phyloP scores from a whole-genome alignment of 2,797 vertebrate genomes.

The Anguilla megastoma region DNA sequence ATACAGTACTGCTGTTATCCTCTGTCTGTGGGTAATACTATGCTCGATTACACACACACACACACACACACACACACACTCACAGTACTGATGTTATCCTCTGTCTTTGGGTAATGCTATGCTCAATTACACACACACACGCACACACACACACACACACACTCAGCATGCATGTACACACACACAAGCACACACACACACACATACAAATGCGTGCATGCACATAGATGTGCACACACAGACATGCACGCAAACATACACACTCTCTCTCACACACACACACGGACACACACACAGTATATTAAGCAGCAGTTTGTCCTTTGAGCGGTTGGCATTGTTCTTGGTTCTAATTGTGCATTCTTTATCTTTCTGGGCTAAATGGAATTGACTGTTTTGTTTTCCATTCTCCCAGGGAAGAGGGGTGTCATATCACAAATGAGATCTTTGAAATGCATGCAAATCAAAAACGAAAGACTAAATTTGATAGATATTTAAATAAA shows the following conservation, averaged over 20 bases:
- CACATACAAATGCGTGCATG: background rate
- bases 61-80: too few relatives aligned
- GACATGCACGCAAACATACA: too few relatives aligned
- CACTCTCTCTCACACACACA: too few relatives aligned
- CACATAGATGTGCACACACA: too few relatives aligned
- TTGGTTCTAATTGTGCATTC: background rate
- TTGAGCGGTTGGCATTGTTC: background rate
- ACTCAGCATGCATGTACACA: background rate
- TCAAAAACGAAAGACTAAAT: background rate
- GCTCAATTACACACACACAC: too few relatives aligned
- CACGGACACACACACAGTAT: background rate
- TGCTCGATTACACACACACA: too few relatives aligned
- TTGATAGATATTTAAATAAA: constrained; percentile 14
- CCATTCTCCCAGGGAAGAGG: background rate
- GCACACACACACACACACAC: background rate
- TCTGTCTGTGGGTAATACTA: too few relatives aligned
- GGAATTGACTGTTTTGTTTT: background rate
- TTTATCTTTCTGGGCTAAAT: background rate
- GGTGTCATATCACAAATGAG: background rate
- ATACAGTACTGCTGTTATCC: too few relatives aligned
- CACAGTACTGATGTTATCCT: too few relatives aligned
- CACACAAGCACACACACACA: background rate
- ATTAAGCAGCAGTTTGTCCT: background rate
- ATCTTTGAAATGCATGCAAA: background rate
- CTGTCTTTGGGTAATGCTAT: background rate